Base-by-base conservation (phyloP, 2,113 vertebrate genomes). In the Elanus axillaris region DNA sequence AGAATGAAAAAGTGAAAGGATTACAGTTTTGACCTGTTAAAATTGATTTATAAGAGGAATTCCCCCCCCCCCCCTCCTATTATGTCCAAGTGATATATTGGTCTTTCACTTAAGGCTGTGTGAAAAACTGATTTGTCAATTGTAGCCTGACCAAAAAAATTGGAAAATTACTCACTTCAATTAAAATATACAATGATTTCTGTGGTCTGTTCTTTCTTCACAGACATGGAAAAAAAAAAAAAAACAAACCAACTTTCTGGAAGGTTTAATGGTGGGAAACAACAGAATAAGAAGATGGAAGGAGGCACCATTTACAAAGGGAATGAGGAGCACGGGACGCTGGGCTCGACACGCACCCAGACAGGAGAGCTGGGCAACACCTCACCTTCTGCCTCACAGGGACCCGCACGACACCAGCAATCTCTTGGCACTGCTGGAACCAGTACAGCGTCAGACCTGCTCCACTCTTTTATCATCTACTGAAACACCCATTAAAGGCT, bases 71-170 rank as follows among this genome's bases (percentile, higher is more conserved):
- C 2, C 18, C 7, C 45, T 92, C 74, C 48, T 73, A 58, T 96
- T 95, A 95, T 47, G 85, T 88, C 90, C 63, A 53, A 94, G 75
- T 96, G 92, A 96, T 96, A 90, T 95, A 97, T 94, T 95, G 68
- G 88, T 73, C 90, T 90, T 94, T 88, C 93, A 79, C 85, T 36
- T 38, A 66, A 79, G 75, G 90, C 92, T 95, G 71, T 69, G 93
- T 92, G 85, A 96, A 95, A 96, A 96, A 96, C 88, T 79, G 85
- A 94, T 96, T 92, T 74, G 78, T 92, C 90, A 69, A 88, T 83
- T 73, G 45, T 34, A 80, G 82, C 43, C 85, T 71, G 59, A 69
- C 71, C 85, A 73, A 88, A 86, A 86, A 95, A 52, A 67, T 10
- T 18, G 75, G 90, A 79, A 96, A 90, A 95, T 94, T 68, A 93